Percentiles rank a stretch among this genome's conserved stretches.
phyloP scores from a whole-genome alignment of 2,797 vertebrate genomes.

The Clarias platycephalus region DNA sequence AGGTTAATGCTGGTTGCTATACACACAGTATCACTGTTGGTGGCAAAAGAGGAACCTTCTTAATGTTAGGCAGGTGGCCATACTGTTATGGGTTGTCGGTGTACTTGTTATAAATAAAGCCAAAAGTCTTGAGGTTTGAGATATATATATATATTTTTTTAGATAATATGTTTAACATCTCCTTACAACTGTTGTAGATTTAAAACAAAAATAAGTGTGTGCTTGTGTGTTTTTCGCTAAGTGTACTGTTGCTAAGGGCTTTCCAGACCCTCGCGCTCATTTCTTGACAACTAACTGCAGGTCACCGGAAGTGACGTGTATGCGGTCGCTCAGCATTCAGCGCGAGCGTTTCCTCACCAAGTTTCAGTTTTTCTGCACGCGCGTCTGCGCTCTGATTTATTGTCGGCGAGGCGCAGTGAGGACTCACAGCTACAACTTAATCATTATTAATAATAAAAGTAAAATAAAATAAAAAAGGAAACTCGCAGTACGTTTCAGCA shows the following conservation, averaged over 20 bases:
- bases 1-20: no score
- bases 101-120: not conserved
- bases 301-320: conserved; percentile 52
- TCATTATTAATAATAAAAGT: not conserved
- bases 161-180: not conserved
- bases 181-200: not conserved
- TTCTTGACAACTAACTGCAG: conserved; percentile 27
- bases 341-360: conserved; percentile 35
- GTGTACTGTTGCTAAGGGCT: not conserved
- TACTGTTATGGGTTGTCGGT: no score
- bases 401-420: conserved; percentile 26
- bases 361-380: conserved; percentile 50
- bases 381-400: conserved; percentile 54
- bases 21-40: no score
- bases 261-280: conserved; percentile 18
- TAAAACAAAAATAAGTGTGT: not conserved
- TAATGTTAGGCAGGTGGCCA: no score
- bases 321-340: conserved; percentile 48
- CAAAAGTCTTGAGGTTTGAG: not conserved
- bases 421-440: not conserved
- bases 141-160: not conserved
- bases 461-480: not conserved
- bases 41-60: no score
- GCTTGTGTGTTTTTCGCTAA: not conserved
- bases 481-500: not conserved